Evolutionary conservation across 2,888 invertebrate genomes (phyloP), one percentile per base, ranked within the genome.

Genomic region (Amiota mariae): DNA sequence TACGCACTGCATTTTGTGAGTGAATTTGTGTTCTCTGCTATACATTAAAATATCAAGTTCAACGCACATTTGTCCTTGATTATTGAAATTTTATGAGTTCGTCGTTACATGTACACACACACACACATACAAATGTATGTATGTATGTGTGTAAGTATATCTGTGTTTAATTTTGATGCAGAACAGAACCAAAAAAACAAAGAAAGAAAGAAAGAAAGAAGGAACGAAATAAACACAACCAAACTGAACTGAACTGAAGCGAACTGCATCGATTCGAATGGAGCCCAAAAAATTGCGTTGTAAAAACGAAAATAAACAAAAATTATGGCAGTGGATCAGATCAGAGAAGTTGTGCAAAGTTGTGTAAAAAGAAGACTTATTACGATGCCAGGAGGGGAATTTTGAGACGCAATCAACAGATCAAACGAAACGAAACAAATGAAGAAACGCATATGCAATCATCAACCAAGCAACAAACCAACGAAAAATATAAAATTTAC

Each of bases 21-120:
- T 46, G 46, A 47, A 4, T 36, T 36, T 36, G 24, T 24, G 36
- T 36, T 36, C 36, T 36, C 6, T 36, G 36, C 36, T 36, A 15
- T 9, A 63, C 46, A 85, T 85, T 83, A 81, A 84, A 82, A 84
- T 84, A 85, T 84, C 83, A 84, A 84, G 83, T 84, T 84, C 83
- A 84, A 84, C 82, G 83, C 83, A 86, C 83, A 84, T 86, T 85
- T 84, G 83, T 86, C 83, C 83, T 84, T 84, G 83, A 85, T 86
- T 78, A 86, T 84, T 86, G 84, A 78, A 81, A 79, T 72, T 68
- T 72, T 72, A 72, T 68, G 72, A 68, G 72, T 15, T 78, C 72
- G 75, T 74, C 75, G 36, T 13, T 13, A 18, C 68, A 13, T 46
- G 4, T 49, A 15, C 20, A 13, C 15, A 20, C 12, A 8, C 10